Evolutionary conservation across 2,797 vertebrate species (phyloP), one percentile per base, ranked within the genome.

Genomic region (Enteromius fasciolatus): DNA sequence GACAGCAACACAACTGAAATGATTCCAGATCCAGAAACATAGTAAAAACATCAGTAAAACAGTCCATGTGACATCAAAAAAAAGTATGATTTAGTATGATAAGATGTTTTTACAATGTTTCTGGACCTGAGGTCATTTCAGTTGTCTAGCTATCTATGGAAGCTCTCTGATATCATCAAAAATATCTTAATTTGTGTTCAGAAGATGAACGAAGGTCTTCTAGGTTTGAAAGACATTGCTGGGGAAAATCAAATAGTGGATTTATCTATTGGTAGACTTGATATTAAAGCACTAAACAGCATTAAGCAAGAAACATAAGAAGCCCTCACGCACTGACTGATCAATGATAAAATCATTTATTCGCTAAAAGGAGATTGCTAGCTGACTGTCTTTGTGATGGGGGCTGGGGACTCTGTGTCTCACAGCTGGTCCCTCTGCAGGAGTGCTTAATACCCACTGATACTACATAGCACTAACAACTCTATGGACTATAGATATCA

Each of bases 351-450:
- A 61, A 20, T 8, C 25, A 69, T 76, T 59, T 31, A 31, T 54
- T 66, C 1, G 17, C 25, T 66, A 28, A 81, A 25, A 48, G 10
- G 31, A 48, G 31, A 41, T 20, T 75, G 59, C 66, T 52, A 73
- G 78, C 33, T 31, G 23, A 33, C 12, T 82, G 4, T 78, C 52
- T 41, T 20, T 33, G 10, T 74, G 70, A 63, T 70, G 70, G 74
- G 73, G 78, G 64, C 78, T 76, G 83, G 78, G 70, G 61, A 74
- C 68, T 39, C 67, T 73, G 61, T 81, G 66, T 57, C 61, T 73
- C 84, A 82, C 84, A 85, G 80, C 84, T 82, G 84, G 84, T 33
- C 54, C 66, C 80, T 82, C 79, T 61, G 68, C 68, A 73, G 46
- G 80, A 82, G 68, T 28, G 61, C 39, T 50, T 78, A 78, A 82